phyloP scores from a whole-genome alignment of 2,113 vertebrate genomes.

The Ascaphus truei region DNA sequence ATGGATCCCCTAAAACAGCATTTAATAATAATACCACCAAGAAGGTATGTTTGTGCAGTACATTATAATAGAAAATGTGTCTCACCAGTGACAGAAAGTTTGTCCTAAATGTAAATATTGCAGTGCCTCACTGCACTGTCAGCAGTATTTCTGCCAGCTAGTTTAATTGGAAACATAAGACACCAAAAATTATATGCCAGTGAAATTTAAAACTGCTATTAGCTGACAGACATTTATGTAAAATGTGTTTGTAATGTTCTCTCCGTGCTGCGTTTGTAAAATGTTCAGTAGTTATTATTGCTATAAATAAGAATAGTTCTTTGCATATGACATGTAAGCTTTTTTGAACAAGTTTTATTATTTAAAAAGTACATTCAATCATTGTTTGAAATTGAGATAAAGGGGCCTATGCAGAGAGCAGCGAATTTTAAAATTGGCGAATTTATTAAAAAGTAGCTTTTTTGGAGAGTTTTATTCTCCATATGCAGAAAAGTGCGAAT shows the following conservation, averaged over 20 bases:
- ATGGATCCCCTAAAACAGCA: too few species aligned
- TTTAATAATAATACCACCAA: too few species aligned
- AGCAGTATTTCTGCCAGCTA: conserved; percentile 25
- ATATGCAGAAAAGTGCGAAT: too few species aligned
- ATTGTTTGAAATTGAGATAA: neutral
- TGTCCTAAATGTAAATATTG: neutral
- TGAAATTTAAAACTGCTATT: conserved; percentile 23
- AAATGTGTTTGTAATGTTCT: neutral
- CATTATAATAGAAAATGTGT: neutral
- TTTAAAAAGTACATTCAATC: neutral
- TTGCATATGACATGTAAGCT: neutral
- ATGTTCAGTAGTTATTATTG: neutral
- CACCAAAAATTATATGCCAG: conserved; percentile 16
- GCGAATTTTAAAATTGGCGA: too few species aligned
- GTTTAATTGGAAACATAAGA: conserved; percentile 22
- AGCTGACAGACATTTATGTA: conserved; percentile 25
- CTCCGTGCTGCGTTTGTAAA: neutral
- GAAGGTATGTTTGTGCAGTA: neutral
- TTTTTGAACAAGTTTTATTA: neutral
- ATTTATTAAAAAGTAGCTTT: too few species aligned
- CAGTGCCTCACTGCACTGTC: conserved; percentile 2
- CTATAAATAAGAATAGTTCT: conserved; percentile 4
- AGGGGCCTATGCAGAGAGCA: too few species aligned
- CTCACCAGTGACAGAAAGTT: neutral
- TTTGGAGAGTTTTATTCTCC: too few species aligned